Conservation (phyloP, 2,888 invertebrate genomes). For the Timema podura region DNA sequence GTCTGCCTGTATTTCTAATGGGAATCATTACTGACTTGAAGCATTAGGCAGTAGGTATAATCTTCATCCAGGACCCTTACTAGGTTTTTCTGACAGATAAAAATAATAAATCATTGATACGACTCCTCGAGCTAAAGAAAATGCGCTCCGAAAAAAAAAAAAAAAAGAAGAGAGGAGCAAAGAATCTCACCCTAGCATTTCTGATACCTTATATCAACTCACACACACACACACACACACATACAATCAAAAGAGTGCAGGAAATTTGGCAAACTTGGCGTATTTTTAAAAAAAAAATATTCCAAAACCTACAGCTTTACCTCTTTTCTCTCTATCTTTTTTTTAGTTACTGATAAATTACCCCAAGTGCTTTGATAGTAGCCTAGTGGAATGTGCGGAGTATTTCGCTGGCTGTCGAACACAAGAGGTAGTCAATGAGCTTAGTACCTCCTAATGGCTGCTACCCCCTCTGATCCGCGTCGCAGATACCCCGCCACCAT, state of each 20-base stretch:
- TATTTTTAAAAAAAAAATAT: constrained; percentile 23
- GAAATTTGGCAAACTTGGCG: constrained; percentile 31
- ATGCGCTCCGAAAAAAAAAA: constrained; percentile 33
- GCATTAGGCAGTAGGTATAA: constrained; percentile 17
- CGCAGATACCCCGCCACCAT: constrained; percentile 28
- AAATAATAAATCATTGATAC: constrained; percentile 34
- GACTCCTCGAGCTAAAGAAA: not conserved
- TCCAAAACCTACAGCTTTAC: constrained; percentile 8
- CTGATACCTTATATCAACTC: constrained; percentile 24
- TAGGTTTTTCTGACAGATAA: constrained; percentile 29
- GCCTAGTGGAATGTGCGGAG: constrained; percentile 14
- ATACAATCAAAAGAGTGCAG: constrained; percentile 24
- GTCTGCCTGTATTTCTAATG: not conserved
- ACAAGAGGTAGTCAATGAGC: constrained; percentile 12
- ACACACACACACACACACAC: not conserved
- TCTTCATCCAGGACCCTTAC: constrained; percentile 17
- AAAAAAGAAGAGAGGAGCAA: constrained; percentile 7
- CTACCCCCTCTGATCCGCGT: constrained; percentile 23
- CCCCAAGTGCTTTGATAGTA: constrained; percentile 13
- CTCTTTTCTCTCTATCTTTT: constrained; percentile 24
- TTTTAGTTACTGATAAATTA: constrained; percentile 25
- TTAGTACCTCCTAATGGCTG: constrained; percentile 25
- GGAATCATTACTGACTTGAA: constrained; percentile 12
- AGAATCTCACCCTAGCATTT: constrained; percentile 6
- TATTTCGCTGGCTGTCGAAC: constrained; percentile 16